phyloP scores from a whole-genome alignment of 2,797 vertebrate genomes.

The Anas capensis region DNA sequence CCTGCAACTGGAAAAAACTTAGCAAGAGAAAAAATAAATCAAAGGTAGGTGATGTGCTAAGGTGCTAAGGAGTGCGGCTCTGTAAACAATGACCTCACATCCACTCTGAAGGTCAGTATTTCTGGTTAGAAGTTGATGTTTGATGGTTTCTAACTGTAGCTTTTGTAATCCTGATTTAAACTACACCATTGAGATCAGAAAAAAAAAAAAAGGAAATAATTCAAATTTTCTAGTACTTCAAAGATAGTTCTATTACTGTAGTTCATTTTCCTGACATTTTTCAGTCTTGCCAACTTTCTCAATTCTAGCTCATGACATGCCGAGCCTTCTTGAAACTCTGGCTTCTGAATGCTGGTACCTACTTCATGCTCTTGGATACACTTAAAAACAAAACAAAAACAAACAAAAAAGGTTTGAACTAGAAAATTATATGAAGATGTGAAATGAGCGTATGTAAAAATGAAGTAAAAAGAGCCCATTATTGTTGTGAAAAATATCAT shows the following conservation, averaged over 20 bases:
- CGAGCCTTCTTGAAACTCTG: not conserved
- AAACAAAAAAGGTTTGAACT: not conserved
- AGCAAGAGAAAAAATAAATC: not conserved
- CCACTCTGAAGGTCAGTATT: not conserved
- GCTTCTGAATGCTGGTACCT: not conserved
- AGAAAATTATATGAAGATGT: not conserved
- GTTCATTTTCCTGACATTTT: not conserved
- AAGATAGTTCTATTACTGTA: not conserved
- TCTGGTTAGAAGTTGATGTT: not conserved
- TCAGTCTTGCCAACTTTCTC: not conserved
- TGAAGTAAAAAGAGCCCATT: not conserved
- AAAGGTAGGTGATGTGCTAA: not conserved
- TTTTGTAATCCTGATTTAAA: not conserved
- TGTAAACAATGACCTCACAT: not conserved
- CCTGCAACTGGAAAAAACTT: not conserved
- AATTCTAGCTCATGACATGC: not conserved
- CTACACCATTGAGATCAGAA: not conserved
- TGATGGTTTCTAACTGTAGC: not conserved
- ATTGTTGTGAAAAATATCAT: not conserved
- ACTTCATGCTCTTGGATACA: not conserved
- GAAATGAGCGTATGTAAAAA: not conserved
- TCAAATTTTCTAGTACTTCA: not conserved
- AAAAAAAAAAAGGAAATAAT: not conserved
- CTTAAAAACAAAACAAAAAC: not conserved
- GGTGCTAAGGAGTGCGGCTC: not conserved